phyloP scores from a whole-genome alignment of 2,113 vertebrate genomes.

The Semnopithecus entellus region DNA sequence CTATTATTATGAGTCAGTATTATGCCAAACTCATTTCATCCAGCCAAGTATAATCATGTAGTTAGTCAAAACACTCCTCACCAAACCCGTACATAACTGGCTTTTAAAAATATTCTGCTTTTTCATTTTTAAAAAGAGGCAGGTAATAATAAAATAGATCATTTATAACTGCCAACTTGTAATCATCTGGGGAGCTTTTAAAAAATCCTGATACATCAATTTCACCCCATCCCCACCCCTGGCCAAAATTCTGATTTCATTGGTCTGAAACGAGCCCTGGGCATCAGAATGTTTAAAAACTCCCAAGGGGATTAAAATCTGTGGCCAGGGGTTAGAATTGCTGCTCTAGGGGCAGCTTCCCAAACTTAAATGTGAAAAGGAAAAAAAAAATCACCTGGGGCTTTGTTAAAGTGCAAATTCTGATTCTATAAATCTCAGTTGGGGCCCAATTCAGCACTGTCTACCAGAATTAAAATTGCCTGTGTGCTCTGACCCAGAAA shows the following conservation, averaged over 20 bases:
- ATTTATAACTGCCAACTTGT: neutral
- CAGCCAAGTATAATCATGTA: neutral
- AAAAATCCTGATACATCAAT: neutral
- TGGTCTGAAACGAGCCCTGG: neutral
- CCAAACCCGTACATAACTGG: neutral
- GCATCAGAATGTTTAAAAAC: neutral
- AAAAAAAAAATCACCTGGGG: neutral
- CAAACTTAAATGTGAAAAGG: neutral
- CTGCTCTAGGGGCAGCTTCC: neutral
- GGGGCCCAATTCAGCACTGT: neutral
- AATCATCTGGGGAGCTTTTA: neutral
- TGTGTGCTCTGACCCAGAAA: neutral
- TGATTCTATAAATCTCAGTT: neutral
- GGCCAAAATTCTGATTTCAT: neutral
- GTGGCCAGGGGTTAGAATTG: neutral
- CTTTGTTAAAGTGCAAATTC: neutral
- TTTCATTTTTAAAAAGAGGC: neutral
- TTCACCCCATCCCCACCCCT: neutral
- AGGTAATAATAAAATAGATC: neutral
- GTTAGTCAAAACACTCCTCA: neutral
- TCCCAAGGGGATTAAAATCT: neutral
- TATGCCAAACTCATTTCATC: neutral
- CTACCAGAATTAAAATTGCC: neutral
- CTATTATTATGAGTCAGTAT: neutral
- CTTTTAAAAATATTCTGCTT: neutral